These are phyloP conservation scores for Calephelis perditalis DNA, from an alignment of 2,888 invertebrate genomes.

Conservation along the genomic window DNA sequence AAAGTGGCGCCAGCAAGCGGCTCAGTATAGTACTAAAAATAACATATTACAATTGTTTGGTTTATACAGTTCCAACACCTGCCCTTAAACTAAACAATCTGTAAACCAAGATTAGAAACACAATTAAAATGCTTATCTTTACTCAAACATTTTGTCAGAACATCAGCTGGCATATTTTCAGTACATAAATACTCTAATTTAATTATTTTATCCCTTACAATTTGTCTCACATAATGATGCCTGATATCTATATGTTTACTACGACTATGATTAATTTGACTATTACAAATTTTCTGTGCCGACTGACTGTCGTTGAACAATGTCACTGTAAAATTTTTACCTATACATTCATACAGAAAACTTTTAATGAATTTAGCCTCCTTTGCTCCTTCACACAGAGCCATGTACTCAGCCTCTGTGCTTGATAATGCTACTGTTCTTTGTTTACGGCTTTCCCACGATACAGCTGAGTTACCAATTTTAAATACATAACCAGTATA, in stretches of 20 bases:
- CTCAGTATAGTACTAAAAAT: no score
- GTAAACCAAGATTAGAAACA: slow-evolving; percentile 18
- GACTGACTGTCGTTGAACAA: not conserved
- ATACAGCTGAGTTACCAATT: slow-evolving; percentile 17
- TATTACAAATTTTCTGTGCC: not conserved
- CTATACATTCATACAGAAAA: not conserved
- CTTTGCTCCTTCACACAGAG: not conserved
- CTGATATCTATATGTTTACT: slow-evolving; percentile 14
- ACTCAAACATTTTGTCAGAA: slow-evolving; percentile 14
- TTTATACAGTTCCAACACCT: no score
- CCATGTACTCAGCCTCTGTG: not conserved
- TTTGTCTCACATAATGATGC: slow-evolving; percentile 13
- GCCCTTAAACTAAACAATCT: slow-evolving; percentile 22
- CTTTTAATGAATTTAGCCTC: not conserved
- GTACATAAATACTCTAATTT: not conserved
- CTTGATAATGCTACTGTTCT: slow-evolving; percentile 19
- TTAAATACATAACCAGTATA: slow-evolving; percentile 31
- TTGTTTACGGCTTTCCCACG: slow-evolving; percentile 22
- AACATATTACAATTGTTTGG: not conserved
- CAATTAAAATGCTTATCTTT: slow-evolving; percentile 20
- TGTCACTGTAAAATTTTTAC: not conserved
- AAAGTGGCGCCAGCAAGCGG: no score
- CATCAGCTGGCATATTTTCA: not conserved
- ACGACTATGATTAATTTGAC: not conserved
- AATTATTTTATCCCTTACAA: not conserved